These are phyloP conservation scores for Channa striata DNA, from an alignment of 2,797 vertebrate species.

Conservation along the genomic window DNA sequence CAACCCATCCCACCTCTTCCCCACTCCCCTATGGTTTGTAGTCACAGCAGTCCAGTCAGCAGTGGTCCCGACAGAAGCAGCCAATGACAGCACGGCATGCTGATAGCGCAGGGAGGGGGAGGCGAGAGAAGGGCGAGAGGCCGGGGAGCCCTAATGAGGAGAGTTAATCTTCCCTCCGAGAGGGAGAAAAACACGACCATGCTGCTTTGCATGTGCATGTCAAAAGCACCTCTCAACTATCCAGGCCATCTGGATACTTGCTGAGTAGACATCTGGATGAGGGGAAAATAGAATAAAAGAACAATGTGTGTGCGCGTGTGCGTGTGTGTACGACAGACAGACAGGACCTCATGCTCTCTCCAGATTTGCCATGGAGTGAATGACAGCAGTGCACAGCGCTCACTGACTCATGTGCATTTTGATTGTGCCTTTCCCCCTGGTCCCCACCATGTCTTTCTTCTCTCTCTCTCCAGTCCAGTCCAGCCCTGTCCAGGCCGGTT, in stretches of 20 bases:
- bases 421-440: slow-evolving; percentile 25
- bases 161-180: slow-evolving; percentile 79
- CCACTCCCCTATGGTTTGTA: slow-evolving; percentile 49
- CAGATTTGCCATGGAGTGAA: slow-evolving; percentile 19
- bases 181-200: slow-evolving; percentile 71
- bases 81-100: slow-evolving; percentile 73
- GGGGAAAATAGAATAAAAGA: slow-evolving; percentile 66
- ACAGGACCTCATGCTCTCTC: neutral
- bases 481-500: slow-evolving; percentile 41
- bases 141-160: slow-evolving; percentile 73
- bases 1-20: slow-evolving; percentile 57
- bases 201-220: slow-evolving; percentile 63
- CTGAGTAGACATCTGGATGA: slow-evolving; percentile 79
- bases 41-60: slow-evolving; percentile 71
- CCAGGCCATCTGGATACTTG: slow-evolving; percentile 79
- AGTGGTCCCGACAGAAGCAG: slow-evolving; percentile 61
- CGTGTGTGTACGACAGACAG: neutral
- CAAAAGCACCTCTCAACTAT: slow-evolving; percentile 67
- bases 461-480: slow-evolving; percentile 45
- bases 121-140: slow-evolving; percentile 40
- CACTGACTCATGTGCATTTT: slow-evolving; percentile 3
- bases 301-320: slow-evolving; percentile 47
- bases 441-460: slow-evolving; percentile 7
- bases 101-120: slow-evolving; percentile 29
- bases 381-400: neutral